Conservation (phyloP, 2,797 vertebrate species). For the Melanotaenia maccullochi region DNA sequence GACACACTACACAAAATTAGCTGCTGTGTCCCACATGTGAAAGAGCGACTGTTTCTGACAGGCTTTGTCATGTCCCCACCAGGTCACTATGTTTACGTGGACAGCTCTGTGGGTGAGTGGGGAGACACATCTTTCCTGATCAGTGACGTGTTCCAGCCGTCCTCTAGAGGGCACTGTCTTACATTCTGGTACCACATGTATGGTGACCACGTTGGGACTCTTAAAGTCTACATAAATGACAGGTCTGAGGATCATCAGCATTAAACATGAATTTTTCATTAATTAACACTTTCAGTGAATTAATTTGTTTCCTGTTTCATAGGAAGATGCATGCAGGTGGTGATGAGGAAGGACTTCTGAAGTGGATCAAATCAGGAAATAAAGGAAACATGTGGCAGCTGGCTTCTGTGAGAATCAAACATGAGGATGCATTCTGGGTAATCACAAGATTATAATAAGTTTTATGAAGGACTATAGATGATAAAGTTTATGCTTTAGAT, state of each 20-base stretch:
- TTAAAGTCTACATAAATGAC: conserved; percentile 75
- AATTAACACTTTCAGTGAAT: neutral
- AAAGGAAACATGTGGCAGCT: conserved; percentile 74
- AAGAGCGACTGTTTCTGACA: neutral
- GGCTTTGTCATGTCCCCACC: conserved; percentile 12
- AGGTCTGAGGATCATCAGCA: conserved; percentile 50
- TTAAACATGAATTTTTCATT: neutral
- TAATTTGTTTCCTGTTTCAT: conserved; percentile 1
- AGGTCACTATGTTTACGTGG: conserved; percentile 80
- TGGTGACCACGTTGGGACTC: conserved; percentile 72
- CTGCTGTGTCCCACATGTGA: neutral
- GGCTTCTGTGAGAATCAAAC: conserved; percentile 56
- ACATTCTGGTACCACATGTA: conserved; percentile 84
- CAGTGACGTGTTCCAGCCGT: conserved; percentile 75
- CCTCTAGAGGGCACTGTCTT: conserved; percentile 76
- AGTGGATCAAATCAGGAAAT: conserved; percentile 74
- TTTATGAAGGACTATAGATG: neutral
- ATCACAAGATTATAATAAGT: conserved; percentile 1
- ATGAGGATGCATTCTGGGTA: conserved; percentile 81
- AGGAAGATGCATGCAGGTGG: conserved; percentile 68
- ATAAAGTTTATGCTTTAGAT: neutral
- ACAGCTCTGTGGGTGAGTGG: conserved; percentile 75
- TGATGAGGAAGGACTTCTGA: conserved; percentile 55
- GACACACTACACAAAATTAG: neutral
- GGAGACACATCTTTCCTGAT: conserved; percentile 72